phyloP scores from a whole-genome alignment of 2,888 invertebrate species.

The Dynastes maya region DNA sequence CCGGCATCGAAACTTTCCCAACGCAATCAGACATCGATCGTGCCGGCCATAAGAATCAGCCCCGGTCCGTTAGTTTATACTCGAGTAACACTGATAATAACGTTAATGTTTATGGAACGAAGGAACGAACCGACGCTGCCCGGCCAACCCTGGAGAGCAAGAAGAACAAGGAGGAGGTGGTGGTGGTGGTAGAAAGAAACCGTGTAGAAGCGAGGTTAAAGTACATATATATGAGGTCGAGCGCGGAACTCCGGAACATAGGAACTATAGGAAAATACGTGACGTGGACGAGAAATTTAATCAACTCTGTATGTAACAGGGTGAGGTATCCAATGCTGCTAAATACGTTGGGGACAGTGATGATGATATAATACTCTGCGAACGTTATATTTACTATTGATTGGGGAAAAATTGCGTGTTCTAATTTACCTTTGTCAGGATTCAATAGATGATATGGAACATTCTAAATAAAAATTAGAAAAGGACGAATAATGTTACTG shows the following conservation, averaged over 20 bases:
- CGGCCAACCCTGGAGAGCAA: neutral
- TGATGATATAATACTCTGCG: too few species aligned
- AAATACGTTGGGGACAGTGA: too few species aligned
- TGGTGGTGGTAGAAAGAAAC: neutral
- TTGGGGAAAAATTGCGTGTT: too few species aligned
- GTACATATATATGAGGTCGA: neutral
- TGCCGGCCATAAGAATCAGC: conserved; percentile 67
- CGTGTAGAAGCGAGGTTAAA: neutral
- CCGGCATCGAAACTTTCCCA: conserved; percentile 66
- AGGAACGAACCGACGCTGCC: neutral
- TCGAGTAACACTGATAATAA: conserved; percentile 56
- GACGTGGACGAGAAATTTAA: conserved; percentile 30
- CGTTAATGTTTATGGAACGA: conserved; percentile 58
- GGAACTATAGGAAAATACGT: conserved; percentile 12
- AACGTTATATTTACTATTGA: too few species aligned
- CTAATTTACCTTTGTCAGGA: too few species aligned
- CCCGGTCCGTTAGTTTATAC: conserved; percentile 45
- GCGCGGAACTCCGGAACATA: conserved; percentile 11
- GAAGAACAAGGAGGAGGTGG: neutral
- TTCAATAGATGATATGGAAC: too few species aligned
- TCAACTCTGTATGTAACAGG: conserved; percentile 6
- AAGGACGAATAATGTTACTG: too few species aligned
- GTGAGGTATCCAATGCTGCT: neutral
- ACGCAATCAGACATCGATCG: conserved; percentile 67
- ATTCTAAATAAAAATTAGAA: too few species aligned